These are phyloP conservation scores for Phataginus tetradactyla DNA, from an alignment of 2,797 vertebrate genomes.

Conservation along the genomic window DNA sequence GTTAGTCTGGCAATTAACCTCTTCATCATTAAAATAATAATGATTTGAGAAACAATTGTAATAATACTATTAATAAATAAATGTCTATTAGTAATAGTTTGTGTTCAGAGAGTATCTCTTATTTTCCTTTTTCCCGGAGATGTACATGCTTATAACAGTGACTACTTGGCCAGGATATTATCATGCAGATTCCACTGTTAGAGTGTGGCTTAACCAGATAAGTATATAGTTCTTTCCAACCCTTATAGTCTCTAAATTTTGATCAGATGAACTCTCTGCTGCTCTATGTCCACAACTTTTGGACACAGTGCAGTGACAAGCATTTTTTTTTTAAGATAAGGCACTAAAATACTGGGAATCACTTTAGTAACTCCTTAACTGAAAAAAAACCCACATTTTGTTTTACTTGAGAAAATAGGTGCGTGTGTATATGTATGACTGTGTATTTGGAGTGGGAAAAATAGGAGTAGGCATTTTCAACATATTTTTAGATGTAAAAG, in stretches of 20 bases:
- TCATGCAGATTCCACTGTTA: background rate
- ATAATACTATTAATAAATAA: conserved; percentile 77
- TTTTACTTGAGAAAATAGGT: background rate
- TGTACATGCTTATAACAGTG: background rate
- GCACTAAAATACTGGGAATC: conserved; percentile 3
- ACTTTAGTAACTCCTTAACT: background rate
- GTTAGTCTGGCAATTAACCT: conserved; percentile 44
- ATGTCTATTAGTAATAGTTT: background rate
- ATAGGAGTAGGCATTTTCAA: conserved; percentile 15
- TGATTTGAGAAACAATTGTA: conserved; percentile 59
- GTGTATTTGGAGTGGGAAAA: conserved; percentile 19
- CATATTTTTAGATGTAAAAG: conserved; percentile 56
- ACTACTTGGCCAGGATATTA: background rate
- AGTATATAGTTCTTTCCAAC: background rate
- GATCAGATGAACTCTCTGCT: background rate
- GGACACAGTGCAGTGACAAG: background rate
- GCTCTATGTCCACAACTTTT: background rate
- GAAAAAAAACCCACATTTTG: background rate
- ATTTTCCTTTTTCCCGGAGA: background rate
- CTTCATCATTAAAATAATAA: conserved; percentile 41
- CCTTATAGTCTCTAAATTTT: background rate
- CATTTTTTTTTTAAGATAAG: background rate
- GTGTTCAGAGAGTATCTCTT: conserved; percentile 40
- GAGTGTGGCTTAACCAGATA: background rate
- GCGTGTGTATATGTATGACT: background rate